Evolutionary conservation across 2,797 vertebrate species (phyloP).

Genomic region (Cetoscarus ocellatus): DNA sequence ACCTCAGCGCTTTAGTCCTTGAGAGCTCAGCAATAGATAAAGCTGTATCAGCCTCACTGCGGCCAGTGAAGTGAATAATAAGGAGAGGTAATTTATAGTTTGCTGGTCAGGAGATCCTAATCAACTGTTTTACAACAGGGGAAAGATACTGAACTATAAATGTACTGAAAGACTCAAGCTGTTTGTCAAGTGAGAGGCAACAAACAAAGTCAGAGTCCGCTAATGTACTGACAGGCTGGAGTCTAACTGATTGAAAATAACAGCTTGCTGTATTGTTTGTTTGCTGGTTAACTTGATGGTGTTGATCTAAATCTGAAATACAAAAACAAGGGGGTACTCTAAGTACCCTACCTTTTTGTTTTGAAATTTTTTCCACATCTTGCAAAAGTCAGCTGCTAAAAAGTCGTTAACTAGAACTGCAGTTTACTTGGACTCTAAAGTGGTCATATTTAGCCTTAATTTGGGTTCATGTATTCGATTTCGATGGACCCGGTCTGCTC

Average conservation of each 20-base stretch:
- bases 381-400: too few species aligned
- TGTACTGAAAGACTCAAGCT: conserved; percentile 3
- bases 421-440: too few species aligned
- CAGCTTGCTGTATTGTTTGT: conserved; percentile 1
- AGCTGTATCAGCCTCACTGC: conserved; percentile 65
- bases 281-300: not conserved
- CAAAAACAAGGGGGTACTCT: not conserved
- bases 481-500: too few species aligned
- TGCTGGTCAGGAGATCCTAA: conserved; percentile 53
- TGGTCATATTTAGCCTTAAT: too few species aligned
- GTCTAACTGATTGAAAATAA: not conserved
- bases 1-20: conserved; percentile 56
- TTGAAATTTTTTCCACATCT: too few species aligned
- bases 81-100: conserved; percentile 69
- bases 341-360: not conserved
- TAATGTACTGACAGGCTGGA: not conserved
- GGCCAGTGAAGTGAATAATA: conserved; percentile 67
- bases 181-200: conserved; percentile 9
- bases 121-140: conserved; percentile 61
- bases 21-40: conserved; percentile 72
- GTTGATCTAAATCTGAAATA: not conserved
- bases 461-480: too few species aligned
- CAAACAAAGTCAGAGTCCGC: conserved; percentile 38
- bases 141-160: conserved; percentile 23
- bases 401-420: too few species aligned